Base-by-base conservation (phyloP, 2,113 vertebrate genomes). In the Excalfactoria chinensis region DNA sequence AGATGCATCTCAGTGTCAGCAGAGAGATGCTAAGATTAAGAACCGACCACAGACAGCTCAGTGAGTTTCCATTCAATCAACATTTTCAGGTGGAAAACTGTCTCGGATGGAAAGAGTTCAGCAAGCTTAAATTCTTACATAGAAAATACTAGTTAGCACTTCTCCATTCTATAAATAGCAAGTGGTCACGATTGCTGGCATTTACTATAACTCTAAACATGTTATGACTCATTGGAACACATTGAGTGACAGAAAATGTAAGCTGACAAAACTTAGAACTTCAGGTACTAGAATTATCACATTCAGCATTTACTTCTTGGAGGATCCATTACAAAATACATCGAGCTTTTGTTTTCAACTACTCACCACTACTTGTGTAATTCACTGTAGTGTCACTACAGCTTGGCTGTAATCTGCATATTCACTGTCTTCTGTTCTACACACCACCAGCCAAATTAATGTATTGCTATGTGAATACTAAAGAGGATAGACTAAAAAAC, bases 31-130 rank as follows among this genome's bases (percentile, higher is more conserved):
- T 82, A 48, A 88, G 72, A 66, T 48, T 75, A 81, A 90, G 62
- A 48, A 72, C 64, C 0, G 0, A 76, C 18, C 58, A 95, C 67
- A 91, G 89, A 84, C 26, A 89, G 44, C 37, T 41, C 67, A 75
- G 0, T 34, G 35, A 82, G 14, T 84, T 94, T 73, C 84, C 81
- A 79, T 43, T 59, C 55, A 92, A 87, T 73, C 70, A 67, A 86
- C 26, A 23, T 69, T 89, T 96, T 95, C 81, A 66, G 58, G 49
- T 82, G 63, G 73, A 93, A 93, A 90, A 63, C 41, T 82, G 58
- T 69, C 74, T 58, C 69, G 70, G 26, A 46, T 69, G 71, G 73
- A 76, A 86, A 63, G 76, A 55, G 73, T 93, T 56, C 86, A 93
- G 59, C 67, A 58, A 70, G 44, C 86, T 82, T 28, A 21, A 70